Percentiles rank a stretch among this genome's conserved stretches.
Conservation (phyloP, 2,888 invertebrate genomes). For the Frankliniella fusca region DNA sequence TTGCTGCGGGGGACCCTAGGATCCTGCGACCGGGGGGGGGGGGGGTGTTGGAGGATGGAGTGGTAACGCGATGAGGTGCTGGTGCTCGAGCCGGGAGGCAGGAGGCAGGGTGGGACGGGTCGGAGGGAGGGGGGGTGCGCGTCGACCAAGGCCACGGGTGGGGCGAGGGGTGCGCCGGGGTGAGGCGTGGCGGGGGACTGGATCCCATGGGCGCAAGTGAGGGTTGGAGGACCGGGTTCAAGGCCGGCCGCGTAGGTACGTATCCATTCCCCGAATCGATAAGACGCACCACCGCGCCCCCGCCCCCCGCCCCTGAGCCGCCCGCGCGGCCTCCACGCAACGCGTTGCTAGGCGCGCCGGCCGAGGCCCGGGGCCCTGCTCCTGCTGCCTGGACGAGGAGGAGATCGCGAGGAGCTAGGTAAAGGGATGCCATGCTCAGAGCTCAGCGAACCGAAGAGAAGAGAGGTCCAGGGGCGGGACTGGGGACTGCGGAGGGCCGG, state of each 20-base stretch:
- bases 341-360: not conserved
- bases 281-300: too few species aligned
- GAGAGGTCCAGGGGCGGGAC: too few species aligned
- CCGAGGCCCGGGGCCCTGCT: too few species aligned
- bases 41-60: not conserved
- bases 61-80: not conserved
- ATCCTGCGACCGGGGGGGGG: too few species aligned
- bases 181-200: not conserved
- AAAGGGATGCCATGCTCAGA: too few species aligned
- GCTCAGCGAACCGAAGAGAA: too few species aligned
- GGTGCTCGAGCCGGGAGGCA: not conserved
- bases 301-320: too few species aligned
- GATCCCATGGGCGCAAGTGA: not conserved
- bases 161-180: not conserved
- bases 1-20: too few species aligned
- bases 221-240: not conserved
- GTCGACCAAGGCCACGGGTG: not conserved
- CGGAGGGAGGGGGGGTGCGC: not conserved
- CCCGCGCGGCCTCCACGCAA: not conserved
- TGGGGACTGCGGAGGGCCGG: too few species aligned
- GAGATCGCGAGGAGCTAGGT: too few species aligned
- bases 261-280: not conserved
- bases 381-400: too few species aligned
- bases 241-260: not conserved
- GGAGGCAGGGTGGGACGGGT: not conserved